Conservation (phyloP, 1,140 invertebrate species). For the Ladona fulva region DNA sequence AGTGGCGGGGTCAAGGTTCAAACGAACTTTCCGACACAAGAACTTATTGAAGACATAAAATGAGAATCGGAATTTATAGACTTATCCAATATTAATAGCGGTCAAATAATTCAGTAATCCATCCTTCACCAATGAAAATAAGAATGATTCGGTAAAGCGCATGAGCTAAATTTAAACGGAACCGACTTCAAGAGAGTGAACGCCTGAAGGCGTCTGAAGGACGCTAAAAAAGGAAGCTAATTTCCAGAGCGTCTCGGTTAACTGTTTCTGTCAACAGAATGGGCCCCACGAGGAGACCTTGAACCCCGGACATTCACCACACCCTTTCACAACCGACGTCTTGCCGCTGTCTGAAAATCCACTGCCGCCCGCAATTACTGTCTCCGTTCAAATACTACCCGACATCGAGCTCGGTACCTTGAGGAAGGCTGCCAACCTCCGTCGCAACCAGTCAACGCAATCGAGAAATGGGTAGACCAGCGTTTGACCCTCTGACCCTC, state of each 20-base stretch:
- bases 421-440: neutral
- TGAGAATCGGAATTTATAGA: no score
- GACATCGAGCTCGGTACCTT: neutral
- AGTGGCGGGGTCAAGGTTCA: no score
- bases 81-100: no score
- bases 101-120: no score
- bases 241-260: neutral
- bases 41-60: no score
- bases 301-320: neutral
- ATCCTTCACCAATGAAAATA: no score
- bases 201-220: neutral
- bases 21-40: no score
- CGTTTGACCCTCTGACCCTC: neutral
- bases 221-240: neutral
- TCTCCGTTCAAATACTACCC: neutral
- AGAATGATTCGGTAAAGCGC: no score
- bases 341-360: neutral
- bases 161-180: no score
- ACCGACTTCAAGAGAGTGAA: no score
- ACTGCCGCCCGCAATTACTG: neutral
- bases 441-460: neutral
- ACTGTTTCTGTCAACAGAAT: slow-evolving; percentile 5
- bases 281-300: neutral
- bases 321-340: neutral
- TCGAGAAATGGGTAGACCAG: neutral